Conservation (phyloP, 2,797 vertebrate genomes). For the Bradypodion ventrale region DNA sequence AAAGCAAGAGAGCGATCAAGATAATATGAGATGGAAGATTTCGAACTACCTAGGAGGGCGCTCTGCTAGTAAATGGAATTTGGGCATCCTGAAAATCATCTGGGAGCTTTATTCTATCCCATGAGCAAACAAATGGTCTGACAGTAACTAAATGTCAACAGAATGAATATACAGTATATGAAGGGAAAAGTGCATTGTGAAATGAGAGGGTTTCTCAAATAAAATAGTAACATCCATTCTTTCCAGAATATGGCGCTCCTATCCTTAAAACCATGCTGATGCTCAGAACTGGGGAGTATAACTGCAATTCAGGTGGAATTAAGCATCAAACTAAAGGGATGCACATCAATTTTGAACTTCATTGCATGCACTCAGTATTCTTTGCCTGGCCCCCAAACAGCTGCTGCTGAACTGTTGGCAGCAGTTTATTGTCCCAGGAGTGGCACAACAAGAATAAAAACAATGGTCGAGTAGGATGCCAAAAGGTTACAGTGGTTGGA, state of each 20-base stretch:
- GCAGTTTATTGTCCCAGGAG: not conserved
- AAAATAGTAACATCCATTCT: not conserved
- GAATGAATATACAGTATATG: not conserved
- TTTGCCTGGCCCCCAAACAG: not conserved
- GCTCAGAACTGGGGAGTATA: not conserved
- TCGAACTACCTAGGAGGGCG: not conserved
- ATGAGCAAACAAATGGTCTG: not conserved
- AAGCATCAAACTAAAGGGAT: not conserved
- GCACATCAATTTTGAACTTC: not conserved
- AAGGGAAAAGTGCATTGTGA: not conserved
- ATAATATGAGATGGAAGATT: not conserved
- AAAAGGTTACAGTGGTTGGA: conserved; percentile 20
- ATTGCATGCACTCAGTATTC: not conserved
- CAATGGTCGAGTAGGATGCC: not conserved
- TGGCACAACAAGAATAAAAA: not conserved
- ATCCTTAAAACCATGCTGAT: not conserved
- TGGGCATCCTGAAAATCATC: not conserved
- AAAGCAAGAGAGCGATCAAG: not conserved
- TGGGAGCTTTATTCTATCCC: not conserved
- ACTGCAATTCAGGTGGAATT: not conserved
- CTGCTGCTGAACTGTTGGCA: not conserved
- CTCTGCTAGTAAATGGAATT: not conserved
- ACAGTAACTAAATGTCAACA: not conserved
- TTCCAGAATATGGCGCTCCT: not conserved
- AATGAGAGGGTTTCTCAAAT: not conserved